Conservation (phyloP, 2,888 invertebrate species). For the Eilema griseolum region DNA sequence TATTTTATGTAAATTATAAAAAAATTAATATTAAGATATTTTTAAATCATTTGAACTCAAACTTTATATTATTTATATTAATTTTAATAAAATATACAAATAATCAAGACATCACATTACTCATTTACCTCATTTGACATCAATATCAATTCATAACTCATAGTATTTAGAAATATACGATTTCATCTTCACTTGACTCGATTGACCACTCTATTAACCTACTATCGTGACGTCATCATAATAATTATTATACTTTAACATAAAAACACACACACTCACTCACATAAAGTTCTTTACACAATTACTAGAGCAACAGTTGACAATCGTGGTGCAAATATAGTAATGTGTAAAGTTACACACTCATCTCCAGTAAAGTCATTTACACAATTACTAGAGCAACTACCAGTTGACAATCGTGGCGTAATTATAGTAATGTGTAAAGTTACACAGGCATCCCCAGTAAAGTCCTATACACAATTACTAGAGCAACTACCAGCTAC, state of each 20-base stretch:
- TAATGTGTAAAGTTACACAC: no score
- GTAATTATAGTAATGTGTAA: no score
- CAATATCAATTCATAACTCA: neutral
- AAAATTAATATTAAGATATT: neutral
- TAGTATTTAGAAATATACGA: neutral
- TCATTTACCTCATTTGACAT: neutral
- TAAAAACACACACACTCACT: no score
- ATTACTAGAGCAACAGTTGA: no score
- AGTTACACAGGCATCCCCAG: neutral
- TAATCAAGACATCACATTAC: neutral
- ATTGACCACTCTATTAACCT: constrained; percentile 11
- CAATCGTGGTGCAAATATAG: no score
- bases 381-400: no score
- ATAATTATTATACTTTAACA: neutral
- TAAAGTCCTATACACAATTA: neutral
- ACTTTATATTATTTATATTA: neutral
- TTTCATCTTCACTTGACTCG: neutral
- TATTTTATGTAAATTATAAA: neutral
- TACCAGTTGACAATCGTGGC: no score
- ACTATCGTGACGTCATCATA: neutral
- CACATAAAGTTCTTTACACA: no score
- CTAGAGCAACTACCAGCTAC: neutral
- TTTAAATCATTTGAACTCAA: neutral
- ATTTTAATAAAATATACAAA: neutral
- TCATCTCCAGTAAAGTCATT: no score